Conservation (phyloP, 2,797 vertebrate genomes). For the Brachyalestes nurse region DNA sequence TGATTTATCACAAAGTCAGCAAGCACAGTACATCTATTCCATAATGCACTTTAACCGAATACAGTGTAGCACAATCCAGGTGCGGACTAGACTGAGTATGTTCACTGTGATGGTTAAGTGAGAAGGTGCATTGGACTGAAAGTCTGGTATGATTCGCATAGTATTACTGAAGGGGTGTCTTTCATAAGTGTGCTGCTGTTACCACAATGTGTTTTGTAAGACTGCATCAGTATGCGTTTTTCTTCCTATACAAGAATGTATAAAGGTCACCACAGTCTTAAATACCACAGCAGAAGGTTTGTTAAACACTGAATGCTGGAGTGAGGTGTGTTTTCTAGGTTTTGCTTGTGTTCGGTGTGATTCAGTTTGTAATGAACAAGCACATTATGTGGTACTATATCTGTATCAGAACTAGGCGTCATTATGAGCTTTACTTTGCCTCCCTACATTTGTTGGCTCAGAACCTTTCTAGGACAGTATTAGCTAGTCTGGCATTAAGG, state of each 20-base stretch:
- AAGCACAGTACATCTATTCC: conserved; percentile 40
- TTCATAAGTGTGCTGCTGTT: conserved; percentile 12
- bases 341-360: background rate
- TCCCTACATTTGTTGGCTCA: background rate
- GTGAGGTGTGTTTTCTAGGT: conserved; percentile 8
- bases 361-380: background rate
- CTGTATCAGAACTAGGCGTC: conserved; percentile 3
- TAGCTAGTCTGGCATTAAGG: background rate
- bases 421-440: background rate
- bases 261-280: conserved; percentile 32
- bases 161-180: background rate
- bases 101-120: conserved; percentile 21
- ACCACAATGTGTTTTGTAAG: conserved; percentile 3
- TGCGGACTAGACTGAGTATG: background rate
- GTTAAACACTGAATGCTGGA: background rate
- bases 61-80: background rate
- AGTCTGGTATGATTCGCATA: background rate
- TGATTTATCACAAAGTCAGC: conserved; percentile 22
- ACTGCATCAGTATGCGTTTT: conserved; percentile 17
- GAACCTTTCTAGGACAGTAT: background rate
- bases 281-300: background rate
- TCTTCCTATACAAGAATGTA: conserved; percentile 42
- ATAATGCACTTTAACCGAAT: conserved; percentile 46
- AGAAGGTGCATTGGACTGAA: conserved; percentile 6
- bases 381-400: background rate